Percentiles rank a stretch among this genome's conserved stretches.
Evolutionary conservation across 2,113 vertebrate species (phyloP).

Genomic region (Gracilinanus agilis): DNA sequence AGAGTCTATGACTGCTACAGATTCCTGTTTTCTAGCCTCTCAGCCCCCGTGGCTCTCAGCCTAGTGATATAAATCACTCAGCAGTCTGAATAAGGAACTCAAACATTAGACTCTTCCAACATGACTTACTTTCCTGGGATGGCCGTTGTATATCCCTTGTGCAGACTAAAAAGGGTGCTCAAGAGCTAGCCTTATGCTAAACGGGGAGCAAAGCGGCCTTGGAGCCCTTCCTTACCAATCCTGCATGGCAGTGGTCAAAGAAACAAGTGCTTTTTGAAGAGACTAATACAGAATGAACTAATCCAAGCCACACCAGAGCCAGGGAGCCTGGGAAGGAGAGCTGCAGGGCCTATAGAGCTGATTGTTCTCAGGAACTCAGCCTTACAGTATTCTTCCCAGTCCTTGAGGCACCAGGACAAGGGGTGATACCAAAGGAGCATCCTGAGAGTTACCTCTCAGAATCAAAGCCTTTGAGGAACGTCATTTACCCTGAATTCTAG

Average conservation of each 20-base stretch:
- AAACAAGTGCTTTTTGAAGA: neutral
- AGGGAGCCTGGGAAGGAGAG: neutral
- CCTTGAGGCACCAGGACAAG: neutral
- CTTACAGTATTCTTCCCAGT: neutral
- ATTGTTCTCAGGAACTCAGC: neutral
- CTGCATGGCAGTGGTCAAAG: neutral
- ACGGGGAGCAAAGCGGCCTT: neutral
- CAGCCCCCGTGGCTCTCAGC: neutral
- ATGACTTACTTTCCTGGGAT: neutral
- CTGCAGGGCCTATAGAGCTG: neutral
- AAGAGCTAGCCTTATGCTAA: neutral
- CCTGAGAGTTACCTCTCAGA: neutral
- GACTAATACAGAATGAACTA: neutral
- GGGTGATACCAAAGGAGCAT: neutral
- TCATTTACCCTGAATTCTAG: neutral
- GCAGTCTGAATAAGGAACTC: neutral
- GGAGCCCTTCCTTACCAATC: neutral
- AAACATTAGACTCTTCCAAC: neutral
- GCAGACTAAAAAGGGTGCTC: neutral
- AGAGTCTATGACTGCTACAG: neutral
- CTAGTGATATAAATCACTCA: neutral
- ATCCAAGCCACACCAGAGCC: neutral
- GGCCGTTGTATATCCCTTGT: neutral
- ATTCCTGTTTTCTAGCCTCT: neutral
- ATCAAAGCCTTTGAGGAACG: neutral